Evolutionary conservation across 2,797 vertebrate genomes (phyloP).

Genomic region (Argya squamiceps): DNA sequence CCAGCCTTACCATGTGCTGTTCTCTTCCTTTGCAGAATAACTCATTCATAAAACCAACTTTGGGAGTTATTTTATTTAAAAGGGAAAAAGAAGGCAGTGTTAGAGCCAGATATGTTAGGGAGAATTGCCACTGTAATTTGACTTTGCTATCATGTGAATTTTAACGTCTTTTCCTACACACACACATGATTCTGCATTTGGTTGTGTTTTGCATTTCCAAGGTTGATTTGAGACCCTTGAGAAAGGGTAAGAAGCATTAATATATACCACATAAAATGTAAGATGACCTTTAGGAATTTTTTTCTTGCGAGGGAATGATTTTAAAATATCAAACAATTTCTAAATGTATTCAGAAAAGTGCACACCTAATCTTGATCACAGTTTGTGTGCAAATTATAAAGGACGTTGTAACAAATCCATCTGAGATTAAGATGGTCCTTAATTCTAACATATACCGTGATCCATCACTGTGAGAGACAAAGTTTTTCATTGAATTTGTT

Average conservation of each 20-base stretch:
- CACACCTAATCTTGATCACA: not conserved
- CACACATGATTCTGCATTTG: not conserved
- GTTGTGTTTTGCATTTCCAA: not conserved
- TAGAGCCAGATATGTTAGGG: not conserved
- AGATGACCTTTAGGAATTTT: not conserved
- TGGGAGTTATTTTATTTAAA: not conserved
- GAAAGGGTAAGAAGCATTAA: not conserved
- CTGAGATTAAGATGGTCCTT: not conserved
- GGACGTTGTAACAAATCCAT: not conserved
- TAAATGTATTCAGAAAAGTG: not conserved
- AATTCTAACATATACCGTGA: not conserved
- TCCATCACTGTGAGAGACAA: not conserved
- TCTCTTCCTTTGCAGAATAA: conserved; percentile 11
- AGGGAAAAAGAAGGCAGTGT: not conserved
- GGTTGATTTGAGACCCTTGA: not conserved
- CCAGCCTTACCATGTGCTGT: not conserved
- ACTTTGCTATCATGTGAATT: not conserved
- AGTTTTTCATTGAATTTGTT: not conserved
- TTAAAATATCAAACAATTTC: not conserved
- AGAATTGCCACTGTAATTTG: not conserved
- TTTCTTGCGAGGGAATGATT: not conserved
- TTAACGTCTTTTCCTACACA: not conserved
- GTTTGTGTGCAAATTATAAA: not conserved
- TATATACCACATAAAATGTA: not conserved
- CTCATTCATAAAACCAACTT: not conserved